Evolutionary conservation across 2,797 vertebrate genomes (phyloP).

Genomic region (Steatocranus sp.): DNA sequence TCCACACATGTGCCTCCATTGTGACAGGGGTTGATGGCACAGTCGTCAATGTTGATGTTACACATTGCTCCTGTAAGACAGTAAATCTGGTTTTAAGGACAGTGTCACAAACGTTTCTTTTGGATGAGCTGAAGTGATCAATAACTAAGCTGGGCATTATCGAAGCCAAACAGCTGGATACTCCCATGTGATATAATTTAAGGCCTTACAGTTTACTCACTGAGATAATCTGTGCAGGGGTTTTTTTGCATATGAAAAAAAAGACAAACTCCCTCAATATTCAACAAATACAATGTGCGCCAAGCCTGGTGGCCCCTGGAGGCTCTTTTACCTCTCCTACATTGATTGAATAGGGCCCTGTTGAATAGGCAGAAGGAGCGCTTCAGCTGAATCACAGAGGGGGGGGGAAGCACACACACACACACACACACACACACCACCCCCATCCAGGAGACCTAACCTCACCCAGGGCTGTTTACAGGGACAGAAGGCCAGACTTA

Average conservation of each 20-base stretch:
- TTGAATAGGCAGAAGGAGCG: constrained; percentile 63
- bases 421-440: neutral
- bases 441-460: constrained; percentile 36
- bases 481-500: constrained; percentile 65
- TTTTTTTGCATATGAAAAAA: constrained; percentile 33
- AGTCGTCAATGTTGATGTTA: constrained; percentile 92
- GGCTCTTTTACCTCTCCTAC: constrained; percentile 48
- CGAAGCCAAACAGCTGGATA: constrained; percentile 15
- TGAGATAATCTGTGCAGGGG: constrained; percentile 34
- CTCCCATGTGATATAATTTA: constrained; percentile 14
- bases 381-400: constrained; percentile 55
- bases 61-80: constrained; percentile 86
- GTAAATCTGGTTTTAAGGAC: neutral
- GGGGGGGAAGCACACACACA: constrained; percentile 32
- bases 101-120: neutral
- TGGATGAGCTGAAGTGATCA: neutral
- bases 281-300: constrained; percentile 49
- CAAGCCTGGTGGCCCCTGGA: constrained; percentile 51
- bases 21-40: constrained; percentile 89
- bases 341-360: constrained; percentile 56
- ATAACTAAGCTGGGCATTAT: neutral
- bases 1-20: constrained; percentile 93
- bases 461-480: constrained; percentile 65
- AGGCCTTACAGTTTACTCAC: constrained; percentile 9
- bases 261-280: constrained; percentile 23